Conservation (phyloP, 2,113 vertebrate species). For the Stigmatopora nigra region DNA sequence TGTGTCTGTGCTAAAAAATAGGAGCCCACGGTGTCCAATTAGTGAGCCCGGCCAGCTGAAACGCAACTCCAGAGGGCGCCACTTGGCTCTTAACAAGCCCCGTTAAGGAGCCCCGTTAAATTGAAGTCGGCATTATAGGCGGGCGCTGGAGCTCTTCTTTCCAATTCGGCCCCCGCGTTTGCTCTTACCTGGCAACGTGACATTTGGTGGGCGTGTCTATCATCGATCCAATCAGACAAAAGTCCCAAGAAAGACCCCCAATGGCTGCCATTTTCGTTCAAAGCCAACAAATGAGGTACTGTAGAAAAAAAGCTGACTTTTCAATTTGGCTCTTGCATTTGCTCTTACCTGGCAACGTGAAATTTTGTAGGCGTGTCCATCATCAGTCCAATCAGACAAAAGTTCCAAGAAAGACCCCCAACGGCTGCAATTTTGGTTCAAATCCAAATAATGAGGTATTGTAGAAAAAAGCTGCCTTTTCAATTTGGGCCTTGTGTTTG, state of each 20-base stretch:
- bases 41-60: too few relatives aligned
- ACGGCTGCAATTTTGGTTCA: neutral
- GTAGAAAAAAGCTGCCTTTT: too few relatives aligned
- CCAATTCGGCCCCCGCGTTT: too few relatives aligned
- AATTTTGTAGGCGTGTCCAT: neutral
- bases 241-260: neutral
- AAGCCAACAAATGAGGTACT: neutral
- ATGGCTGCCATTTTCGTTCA: neutral
- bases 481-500: too few relatives aligned
- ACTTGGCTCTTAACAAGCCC: too few relatives aligned
- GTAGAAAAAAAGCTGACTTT: too few relatives aligned
- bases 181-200: neutral
- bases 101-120: too few relatives aligned
- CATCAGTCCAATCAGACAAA: neutral
- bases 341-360: neutral
- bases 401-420: neutral
- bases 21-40: slow-evolving; percentile 52
- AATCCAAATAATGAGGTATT: neutral
- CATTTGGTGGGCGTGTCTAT: neutral
- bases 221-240: neutral
- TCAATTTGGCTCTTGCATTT: too few relatives aligned
- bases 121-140: too few relatives aligned
- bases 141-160: too few relatives aligned
- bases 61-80: too few relatives aligned
- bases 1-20: slow-evolving; percentile 25